Base-by-base conservation (phyloP, 37 sponge, comb jelly and placozoan species). In the Bolinopsis microptera region DNA sequence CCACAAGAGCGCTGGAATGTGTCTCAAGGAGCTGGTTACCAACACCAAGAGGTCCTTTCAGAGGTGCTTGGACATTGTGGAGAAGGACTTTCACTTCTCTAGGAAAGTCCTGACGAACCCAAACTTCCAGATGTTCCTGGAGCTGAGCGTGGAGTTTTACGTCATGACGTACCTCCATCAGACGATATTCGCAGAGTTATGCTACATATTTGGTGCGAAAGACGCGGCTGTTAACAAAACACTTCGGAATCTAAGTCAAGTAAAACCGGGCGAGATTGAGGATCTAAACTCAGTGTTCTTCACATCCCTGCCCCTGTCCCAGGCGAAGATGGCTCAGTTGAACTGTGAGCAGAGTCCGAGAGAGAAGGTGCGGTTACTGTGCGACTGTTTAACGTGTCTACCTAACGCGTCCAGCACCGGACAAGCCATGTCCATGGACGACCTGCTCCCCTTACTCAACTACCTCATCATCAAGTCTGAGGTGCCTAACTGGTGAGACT, bases 401-500 rank as follows among this genome's bases (percentile, higher is more conserved):
- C 90, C 90, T 41, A 86, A 41, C 31, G 90, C 90, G 18, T 35
- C 90, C 1, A 27, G 27, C 36, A 77, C 69, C 38, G 38, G 67
- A 61, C 35, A 83, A 95, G 95, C 93, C 16, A 24, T 98, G 86
- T 95, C 96, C 32, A 97, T 97, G 69, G 99, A 98, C 93, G 99
- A 98, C 69, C 95, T 98, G 16, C 95, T 98, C 18, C 97, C 99
- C n/a, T 67, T 98, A 0, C 95, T 97, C 1, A 94, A 96, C 32
- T 95, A 94, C 69, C 94, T 98, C 23, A 93, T 97, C 48, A 92
- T 98, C 83, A 93, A 93, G 18, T 95, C 95, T 28, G 97, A 98
- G 38, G 96, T 98, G 30, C 96, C 99, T 32, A 97, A 97, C 90
- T 98, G 99, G 99, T 96, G 70, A 69, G 75, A n/a, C n/a, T n/a